Conservation (phyloP, 35 echinoderm and acorn worm species). For the Apostichopus japonicus region DNA sequence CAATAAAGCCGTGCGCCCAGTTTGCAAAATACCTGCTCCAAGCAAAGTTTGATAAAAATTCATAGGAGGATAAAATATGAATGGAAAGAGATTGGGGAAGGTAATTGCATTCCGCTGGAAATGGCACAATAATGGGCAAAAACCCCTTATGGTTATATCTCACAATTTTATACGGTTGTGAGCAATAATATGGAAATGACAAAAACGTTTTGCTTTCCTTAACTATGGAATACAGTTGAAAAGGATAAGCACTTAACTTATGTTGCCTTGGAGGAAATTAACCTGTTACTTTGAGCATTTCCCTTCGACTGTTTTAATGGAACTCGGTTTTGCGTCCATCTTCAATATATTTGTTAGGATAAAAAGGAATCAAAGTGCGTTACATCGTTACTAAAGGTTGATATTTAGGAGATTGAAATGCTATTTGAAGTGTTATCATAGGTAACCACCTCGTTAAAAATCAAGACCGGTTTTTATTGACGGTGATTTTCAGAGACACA, state of each 20-base stretch:
- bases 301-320: no score
- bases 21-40: not conserved
- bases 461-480: no score
- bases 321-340: not conserved
- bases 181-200: conserved; percentile 11
- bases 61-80: conserved; percentile 41
- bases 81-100: conserved; percentile 35
- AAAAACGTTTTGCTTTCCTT: not conserved
- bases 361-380: not conserved
- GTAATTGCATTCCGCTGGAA: not conserved
- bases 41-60: conserved; percentile 38
- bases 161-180: not conserved
- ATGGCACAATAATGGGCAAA: not conserved
- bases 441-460: no score
- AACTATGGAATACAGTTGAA: not conserved
- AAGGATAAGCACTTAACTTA: not conserved
- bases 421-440: no score
- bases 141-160: not conserved
- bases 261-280: not conserved
- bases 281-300: not conserved
- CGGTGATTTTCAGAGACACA: no score
- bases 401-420: no score
- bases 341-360: not conserved
- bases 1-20: no score
- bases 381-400: not conserved